These are phyloP conservation scores for Phasia obesa DNA, from an alignment of 2,888 invertebrate genomes.

Conservation along the genomic window DNA sequence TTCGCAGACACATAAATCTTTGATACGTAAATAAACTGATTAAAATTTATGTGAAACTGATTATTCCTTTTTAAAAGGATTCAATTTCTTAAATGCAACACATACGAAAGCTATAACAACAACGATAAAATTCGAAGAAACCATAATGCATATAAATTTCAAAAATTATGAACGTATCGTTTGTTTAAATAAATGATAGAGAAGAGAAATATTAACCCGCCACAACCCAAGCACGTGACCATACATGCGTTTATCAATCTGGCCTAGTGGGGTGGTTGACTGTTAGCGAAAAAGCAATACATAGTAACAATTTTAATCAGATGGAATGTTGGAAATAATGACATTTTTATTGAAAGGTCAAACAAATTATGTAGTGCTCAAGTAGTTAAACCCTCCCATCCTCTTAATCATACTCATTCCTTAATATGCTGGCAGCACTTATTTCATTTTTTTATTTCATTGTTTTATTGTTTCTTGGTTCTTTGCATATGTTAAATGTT, in stretches of 20 bases:
- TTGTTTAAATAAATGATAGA: not conserved
- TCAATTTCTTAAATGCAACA: slow-evolving; percentile 68
- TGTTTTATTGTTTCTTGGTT: slow-evolving; percentile 35
- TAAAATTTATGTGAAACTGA: slow-evolving; percentile 80
- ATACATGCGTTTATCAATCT: slow-evolving; percentile 65
- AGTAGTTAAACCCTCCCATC: not conserved
- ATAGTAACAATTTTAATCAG: slow-evolving; percentile 57
- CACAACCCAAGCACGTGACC: slow-evolving; percentile 69
- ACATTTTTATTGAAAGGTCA: slow-evolving; percentile 78
- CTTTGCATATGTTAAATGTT: slow-evolving; percentile 67
- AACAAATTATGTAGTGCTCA: slow-evolving; percentile 75
- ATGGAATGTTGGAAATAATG: slow-evolving; percentile 57
- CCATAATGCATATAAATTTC: slow-evolving; percentile 43
- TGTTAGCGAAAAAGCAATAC: not conserved
- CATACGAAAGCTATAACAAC: slow-evolving; percentile 9
- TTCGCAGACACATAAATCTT: slow-evolving; percentile 79
- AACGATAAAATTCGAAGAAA: slow-evolving; percentile 1
- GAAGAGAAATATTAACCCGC: slow-evolving; percentile 15
- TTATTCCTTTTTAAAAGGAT: slow-evolving; percentile 73
- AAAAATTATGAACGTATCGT: slow-evolving; percentile 29
- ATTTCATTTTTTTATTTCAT: slow-evolving; percentile 14
- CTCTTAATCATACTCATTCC: not conserved
- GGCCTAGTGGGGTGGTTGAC: not conserved
- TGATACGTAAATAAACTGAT: slow-evolving; percentile 72
- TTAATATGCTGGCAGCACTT: not conserved